A percentile compares a stretch with the other conserved stretches of the same genome.
These are phyloP conservation scores for Heliconius himera DNA, from an alignment of 1,140 invertebrate species.

Conservation along the genomic window DNA sequence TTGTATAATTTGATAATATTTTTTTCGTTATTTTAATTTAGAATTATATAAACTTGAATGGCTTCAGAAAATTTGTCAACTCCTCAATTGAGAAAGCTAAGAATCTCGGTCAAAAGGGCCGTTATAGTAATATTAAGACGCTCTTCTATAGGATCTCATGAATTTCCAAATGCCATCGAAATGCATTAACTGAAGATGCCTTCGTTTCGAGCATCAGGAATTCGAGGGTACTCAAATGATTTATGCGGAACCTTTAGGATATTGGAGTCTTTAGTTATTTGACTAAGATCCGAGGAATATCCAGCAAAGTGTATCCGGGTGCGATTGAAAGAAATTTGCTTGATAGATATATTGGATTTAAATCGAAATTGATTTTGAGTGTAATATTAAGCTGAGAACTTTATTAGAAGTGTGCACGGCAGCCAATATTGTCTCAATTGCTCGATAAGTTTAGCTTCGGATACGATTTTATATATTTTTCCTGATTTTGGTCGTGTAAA, in stretches of 20 bases:
- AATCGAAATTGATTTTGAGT: neutral
- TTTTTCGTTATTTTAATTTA: neutral
- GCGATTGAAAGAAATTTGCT: slow-evolving; percentile 22
- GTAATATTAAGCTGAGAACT: too few relatives aligned
- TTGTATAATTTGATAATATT: too few relatives aligned
- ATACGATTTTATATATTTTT: too few relatives aligned
- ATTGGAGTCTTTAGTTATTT: slow-evolving; percentile 46
- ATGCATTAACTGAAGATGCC: slow-evolving; percentile 54
- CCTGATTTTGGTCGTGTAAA: too few relatives aligned
- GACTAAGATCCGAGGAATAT: slow-evolving; percentile 32
- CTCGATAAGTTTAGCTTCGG: neutral
- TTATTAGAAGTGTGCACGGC: neutral
- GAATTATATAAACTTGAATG: neutral
- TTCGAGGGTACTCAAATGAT: slow-evolving; percentile 51
- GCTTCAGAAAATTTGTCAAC: neutral
- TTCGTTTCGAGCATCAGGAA: slow-evolving; percentile 40
- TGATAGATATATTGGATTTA: neutral
- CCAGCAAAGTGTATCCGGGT: slow-evolving; percentile 26
- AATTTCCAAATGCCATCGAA: slow-evolving; percentile 59
- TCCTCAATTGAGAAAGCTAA: slow-evolving; percentile 6
- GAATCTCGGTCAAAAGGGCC: slow-evolving; percentile 36
- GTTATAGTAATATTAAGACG: slow-evolving; percentile 47
- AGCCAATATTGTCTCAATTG: neutral
- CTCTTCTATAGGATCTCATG: slow-evolving; percentile 48
- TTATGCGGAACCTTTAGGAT: slow-evolving; percentile 48